Percentiles rank a stretch among this genome's conserved stretches.
phyloP scores from a whole-genome alignment of 1,140 invertebrate species.

The Pseudomyrmex concolor region DNA sequence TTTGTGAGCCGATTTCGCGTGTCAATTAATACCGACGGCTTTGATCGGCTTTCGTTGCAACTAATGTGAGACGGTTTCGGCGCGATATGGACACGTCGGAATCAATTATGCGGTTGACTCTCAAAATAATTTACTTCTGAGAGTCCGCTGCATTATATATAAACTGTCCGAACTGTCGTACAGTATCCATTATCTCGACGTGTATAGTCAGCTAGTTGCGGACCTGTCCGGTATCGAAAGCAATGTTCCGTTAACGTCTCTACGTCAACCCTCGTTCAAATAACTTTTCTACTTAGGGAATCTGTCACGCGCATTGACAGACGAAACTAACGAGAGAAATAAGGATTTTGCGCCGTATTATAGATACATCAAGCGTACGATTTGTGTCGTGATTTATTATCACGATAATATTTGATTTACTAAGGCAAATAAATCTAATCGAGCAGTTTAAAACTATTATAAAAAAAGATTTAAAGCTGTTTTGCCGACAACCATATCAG shows the following conservation, averaged over 20 bases:
- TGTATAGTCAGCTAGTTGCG: constrained; percentile 8
- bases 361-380: constrained; percentile 2
- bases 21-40: constrained; percentile 59
- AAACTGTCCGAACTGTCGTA: constrained; percentile 2
- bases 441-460: neutral
- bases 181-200: constrained; percentile 55
- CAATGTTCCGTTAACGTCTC: constrained; percentile 1
- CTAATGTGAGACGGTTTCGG: neutral
- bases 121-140: constrained; percentile 62
- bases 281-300: neutral
- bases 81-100: constrained; percentile 63
- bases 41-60: neutral
- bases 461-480: too few relatives aligned
- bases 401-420: neutral
- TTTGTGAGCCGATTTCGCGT: constrained; percentile 27
- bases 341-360: neutral
- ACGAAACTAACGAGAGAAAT: constrained; percentile 19
- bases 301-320: constrained; percentile 14
- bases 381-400: too few relatives aligned
- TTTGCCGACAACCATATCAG: constrained; percentile 4
- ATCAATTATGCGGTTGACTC: constrained; percentile 61
- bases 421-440: neutral
- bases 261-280: constrained; percentile 2
- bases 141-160: constrained; percentile 17
- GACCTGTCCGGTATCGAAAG: constrained; percentile 24